A percentile compares a stretch with the other conserved stretches of the same genome.
Evolutionary conservation across 35 echinoderm and acorn worm genomes (phyloP).

Genomic region (Nesometra sesokonis): DNA sequence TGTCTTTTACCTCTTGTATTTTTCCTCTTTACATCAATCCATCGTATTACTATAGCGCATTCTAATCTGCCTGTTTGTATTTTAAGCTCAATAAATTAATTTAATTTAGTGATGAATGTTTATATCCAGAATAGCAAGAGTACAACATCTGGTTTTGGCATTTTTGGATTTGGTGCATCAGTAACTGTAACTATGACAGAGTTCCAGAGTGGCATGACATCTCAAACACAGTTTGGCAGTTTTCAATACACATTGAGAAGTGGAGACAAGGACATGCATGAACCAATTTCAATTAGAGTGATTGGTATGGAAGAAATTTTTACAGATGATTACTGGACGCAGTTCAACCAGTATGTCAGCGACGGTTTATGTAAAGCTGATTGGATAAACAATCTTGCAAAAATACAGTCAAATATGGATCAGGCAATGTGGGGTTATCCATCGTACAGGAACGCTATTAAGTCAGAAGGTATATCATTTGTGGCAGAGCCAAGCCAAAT

Average conservation of each 20-base stretch:
- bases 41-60: too few relatives aligned
- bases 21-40: too few relatives aligned
- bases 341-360: slow-evolving; percentile 3
- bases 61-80: too few relatives aligned
- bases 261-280: not conserved
- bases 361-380: slow-evolving; percentile 7
- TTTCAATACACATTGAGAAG: not conserved
- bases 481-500: too few relatives aligned
- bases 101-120: too few relatives aligned
- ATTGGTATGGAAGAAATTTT: slow-evolving; percentile 49
- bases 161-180: not conserved
- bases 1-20: too few relatives aligned
- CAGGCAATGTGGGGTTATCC: slow-evolving; percentile 9
- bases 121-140: not conserved
- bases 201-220: not conserved
- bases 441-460: not conserved
- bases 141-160: not conserved
- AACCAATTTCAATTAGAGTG: slow-evolving; percentile 25
- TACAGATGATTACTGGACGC: slow-evolving; percentile 27
- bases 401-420: not conserved
- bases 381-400: not conserved
- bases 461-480: slow-evolving; percentile 18
- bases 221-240: not conserved
- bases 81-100: too few relatives aligned
- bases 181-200: not conserved